Base-by-base conservation (phyloP, 2,113 vertebrate species). In the Phylloscopus trochiloides region DNA sequence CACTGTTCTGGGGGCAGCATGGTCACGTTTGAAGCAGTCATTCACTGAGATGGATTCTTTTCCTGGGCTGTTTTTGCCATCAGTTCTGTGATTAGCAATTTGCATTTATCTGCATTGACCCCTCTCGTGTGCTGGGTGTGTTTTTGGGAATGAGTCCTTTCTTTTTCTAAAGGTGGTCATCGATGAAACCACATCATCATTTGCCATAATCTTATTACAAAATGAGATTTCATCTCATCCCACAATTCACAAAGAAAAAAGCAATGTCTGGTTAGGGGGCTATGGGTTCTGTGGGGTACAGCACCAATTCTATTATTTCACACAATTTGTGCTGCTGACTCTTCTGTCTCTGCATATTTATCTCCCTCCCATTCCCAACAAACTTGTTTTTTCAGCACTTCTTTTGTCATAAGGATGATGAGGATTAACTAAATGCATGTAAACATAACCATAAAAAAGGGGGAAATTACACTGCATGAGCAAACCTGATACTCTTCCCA, bases 401-500 rank as follows among this genome's bases (percentile, higher is more conserved):
- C 71, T 90, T 90, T 90, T 90, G 84, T 91, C 84, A 31, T 72
- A 61, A 80, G 63, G 43, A 73, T 82, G 87, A 90, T 59, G 67
- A 90, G 59, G 63, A 92, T 90, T 90, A 92, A 70, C 78, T 83
- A n/a, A 91, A 79, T 31, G 47, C 79, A 62, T 89, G 78, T 87
- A 88, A 93, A 92, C 47, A 32, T 28, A 83, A 71, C 67, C 40
- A 83, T 68, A 74, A 90, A 90, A 91, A 77, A 38, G 32, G 17
- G 29, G 14, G 0, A 59, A 87, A 91, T 83, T 50, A 71, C 59
- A 57, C 82, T 63, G 72, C 45, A 26, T 77, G 88, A 96, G 40
- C 82, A 93, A 95, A 93, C 92, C 75, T 83, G 88, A 78, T 80
- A 54, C 63, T 90, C 82, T 94, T 94, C 78, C 82, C 68, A 80